Percentiles rank a stretch among this genome's conserved stretches.
These are phyloP conservation scores for Colletes latitarsis DNA, from an alignment of 1,140 invertebrate species.

Conservation along the genomic window DNA sequence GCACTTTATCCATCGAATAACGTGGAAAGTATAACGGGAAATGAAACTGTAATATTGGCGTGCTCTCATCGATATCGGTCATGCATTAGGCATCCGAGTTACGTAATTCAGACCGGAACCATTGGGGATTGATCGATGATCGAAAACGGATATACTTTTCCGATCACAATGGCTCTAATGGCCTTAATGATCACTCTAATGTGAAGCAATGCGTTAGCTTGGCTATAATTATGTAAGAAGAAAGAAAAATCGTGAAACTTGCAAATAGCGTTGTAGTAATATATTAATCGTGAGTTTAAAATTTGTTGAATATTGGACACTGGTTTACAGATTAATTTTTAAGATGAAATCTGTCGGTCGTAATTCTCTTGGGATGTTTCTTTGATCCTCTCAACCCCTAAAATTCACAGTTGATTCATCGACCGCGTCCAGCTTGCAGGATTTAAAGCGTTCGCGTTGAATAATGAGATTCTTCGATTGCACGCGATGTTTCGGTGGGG, in stretches of 20 bases:
- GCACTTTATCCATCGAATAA: not conserved
- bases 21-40: not conserved
- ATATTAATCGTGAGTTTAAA: no score
- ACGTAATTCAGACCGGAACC: conserved; percentile 31
- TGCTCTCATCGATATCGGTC: not conserved
- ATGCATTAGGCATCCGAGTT: not conserved
- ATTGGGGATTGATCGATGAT: conserved; percentile 5
- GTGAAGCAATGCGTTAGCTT: not conserved
- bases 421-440: no score
- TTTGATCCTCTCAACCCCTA: no score
- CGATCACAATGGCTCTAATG: conserved; percentile 17
- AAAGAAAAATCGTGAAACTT: not conserved
- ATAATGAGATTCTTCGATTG: conserved; percentile 77
- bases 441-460: not conserved
- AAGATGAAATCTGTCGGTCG: no score
- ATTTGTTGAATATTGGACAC: no score
- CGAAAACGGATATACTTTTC: conserved; percentile 25
- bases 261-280: no score
- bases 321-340: no score
- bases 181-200: not conserved
- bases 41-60: not conserved
- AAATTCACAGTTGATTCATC: no score
- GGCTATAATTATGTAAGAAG: not conserved
- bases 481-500: conserved; percentile 67
- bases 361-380: no score